Base-by-base conservation (phyloP, 2,797 vertebrate species). In the Myotis daubentonii region DNA sequence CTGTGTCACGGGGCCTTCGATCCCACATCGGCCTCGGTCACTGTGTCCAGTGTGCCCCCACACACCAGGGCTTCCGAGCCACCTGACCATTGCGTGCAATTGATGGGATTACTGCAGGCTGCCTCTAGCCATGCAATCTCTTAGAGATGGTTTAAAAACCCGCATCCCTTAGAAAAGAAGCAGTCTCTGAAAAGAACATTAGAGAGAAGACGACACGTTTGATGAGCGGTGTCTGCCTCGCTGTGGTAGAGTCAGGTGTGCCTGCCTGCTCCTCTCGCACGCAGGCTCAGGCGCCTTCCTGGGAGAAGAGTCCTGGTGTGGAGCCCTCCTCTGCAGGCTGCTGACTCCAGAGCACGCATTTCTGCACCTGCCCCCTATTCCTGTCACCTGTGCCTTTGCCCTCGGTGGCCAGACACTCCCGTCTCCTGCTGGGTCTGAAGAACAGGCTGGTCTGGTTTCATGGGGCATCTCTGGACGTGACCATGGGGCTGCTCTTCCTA, bases 191-290 rank as follows among this genome's bases (percentile, higher is more conserved):
- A 49, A 78, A 83, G 65, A 91, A 51, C 38, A 51, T 33, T 13
- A 15, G 5, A 25, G 51, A 38, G 47, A 19, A 44, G 68, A 38
- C 2, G 2, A 51, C 62, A 74, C 1, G 22, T 57, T 17, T n/a
- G 10, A 55, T 9, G 3, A 25, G 10, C 4, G 6, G 12, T 15
- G 65, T 79, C 62, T 11, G 49, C 28, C 10, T 44, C 11, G 30
- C 33, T 25, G 33, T 36, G 68, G 28, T 17, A 13, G 44, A 41
- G 49, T 16, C 15, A 28, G 62, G 28, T 0, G 25, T 28, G 71
- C n/a, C 49, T 11, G 12, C 30, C 49, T 57, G 28, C 51, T 25
- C 44, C 36, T 8, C 47, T 23, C 49, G 1, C 2, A 6, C 0
- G 0, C 6, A 15, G 44, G 28, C n/a, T 41, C 11, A 10, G 62